phyloP scores from a whole-genome alignment of 2,113 vertebrate species.

The Zosterops lateralis region DNA sequence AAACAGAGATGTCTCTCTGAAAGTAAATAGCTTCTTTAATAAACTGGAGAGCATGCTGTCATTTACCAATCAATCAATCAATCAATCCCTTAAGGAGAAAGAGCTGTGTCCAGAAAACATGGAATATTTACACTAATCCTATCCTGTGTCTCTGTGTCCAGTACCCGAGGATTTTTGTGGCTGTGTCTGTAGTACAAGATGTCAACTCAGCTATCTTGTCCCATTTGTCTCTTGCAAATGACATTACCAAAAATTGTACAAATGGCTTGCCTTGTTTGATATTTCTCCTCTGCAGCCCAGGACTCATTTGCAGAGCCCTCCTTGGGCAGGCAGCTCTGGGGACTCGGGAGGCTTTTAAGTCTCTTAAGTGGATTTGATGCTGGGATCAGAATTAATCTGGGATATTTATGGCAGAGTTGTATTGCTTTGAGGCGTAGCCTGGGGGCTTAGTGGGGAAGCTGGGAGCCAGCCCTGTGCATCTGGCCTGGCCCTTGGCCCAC shows the following conservation, averaged over 20 bases:
- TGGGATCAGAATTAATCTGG: conserved; percentile 72
- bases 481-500: not conserved
- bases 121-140: not conserved
- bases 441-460: conserved; percentile 14
- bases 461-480: not conserved
- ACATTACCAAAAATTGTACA: conserved; percentile 52
- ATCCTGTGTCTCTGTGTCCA: not conserved
- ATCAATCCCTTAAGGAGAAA: not conserved
- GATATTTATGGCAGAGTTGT: conserved; percentile 75
- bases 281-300: conserved; percentile 16
- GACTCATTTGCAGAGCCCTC: conserved; percentile 28
- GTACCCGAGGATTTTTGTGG: not conserved
- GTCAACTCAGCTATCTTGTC: not conserved
- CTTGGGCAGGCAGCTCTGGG: conserved; percentile 37
- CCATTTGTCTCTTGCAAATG: conserved; percentile 24
- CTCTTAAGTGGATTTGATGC: conserved; percentile 75
- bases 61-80: not conserved
- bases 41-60: not conserved
- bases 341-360: conserved; percentile 60
- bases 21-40: not conserved
- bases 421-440: conserved; percentile 43
- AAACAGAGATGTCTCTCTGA: not conserved
- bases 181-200: not conserved
- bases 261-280: conserved; percentile 44
- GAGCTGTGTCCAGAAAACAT: not conserved